Evolutionary conservation across 2,113 vertebrate species (phyloP), one percentile per base, ranked within the genome.

Genomic region (Aegotheles bennettii): DNA sequence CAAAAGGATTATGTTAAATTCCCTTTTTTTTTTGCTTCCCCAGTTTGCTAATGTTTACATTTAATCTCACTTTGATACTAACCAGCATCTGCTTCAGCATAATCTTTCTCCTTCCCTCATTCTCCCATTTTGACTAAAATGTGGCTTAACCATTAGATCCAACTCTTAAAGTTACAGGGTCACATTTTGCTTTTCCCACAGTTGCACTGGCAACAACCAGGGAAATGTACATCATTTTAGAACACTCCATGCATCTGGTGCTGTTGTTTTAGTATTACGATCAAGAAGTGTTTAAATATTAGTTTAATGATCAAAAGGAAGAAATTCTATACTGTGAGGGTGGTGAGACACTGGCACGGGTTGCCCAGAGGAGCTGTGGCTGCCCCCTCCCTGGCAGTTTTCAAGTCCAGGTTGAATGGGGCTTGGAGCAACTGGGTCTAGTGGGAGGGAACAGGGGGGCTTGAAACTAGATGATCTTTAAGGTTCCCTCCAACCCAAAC

Each of bases 1-100:
- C 21, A 35, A 80, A 87, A 75, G 50, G 76, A 97, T 94, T 94
- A 95, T 90, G 47, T 64, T 90, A 92, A 85, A 90, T 87, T 64
- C 64, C 19, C 31, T 59, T 54, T 59, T 89, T 64, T 43, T 42
- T 5, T 45, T 87, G 18, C 57, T 84, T 93, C 24, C 4, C 10
- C 17, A 57, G 9, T 91, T 94, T 83, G 28, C 64, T 93, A 94
- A 86, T 3, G 4, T 89, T 97, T 84, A n/a, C 47, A 61, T 87
- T 96, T 88, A 89, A 94, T 94, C 74, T 94, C 29, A 53, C 31
- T 83, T 88, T 91, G 53, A 69, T 77, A 69, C 11, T 91, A 45
- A 50, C 19, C 35, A 83, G 17, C 51, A 92, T 85, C 47, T 91
- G 26, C 45, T 93, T 90, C 70, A 31, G 4, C 47, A 57, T 83